Evolutionary conservation across 30 jellyfish, hydroid and myxozoan genomes (phyloP), one percentile per base, ranked within the genome.

Genomic region (Hydractinia echinata): DNA sequence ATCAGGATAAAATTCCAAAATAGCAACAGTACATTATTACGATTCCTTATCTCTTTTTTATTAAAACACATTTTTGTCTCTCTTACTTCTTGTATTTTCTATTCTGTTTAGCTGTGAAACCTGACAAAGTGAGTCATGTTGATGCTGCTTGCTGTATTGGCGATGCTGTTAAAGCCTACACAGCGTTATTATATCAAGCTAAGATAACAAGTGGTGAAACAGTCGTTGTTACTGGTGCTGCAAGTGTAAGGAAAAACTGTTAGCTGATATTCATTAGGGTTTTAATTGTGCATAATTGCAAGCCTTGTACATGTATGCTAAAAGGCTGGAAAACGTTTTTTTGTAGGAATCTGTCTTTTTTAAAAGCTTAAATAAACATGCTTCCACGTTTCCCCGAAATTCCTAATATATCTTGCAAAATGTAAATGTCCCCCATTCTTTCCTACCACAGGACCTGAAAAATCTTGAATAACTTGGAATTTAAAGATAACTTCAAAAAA

Each of bases 151-250:
- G 93, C 14, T 66, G 90, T 5, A 79, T 92, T 54, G 96, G 90
- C 14, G 98, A 92, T 87, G 96, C 89, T 15, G 84, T 92, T 5
- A 92, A 84, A 61, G 98, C 96, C 4, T 92, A 83, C 82, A 92
- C 98, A 0, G 96, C 98, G 3, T 68, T 92, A 85, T 71, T 81
- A 54, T 92, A 92, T 67, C 96, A 87, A 49, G 98, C 95, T 21
- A 86, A 83, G 58, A 60, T 92, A 0, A 54, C 87, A 73, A 79
- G 89, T 83, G 94, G 94, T 21, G 98, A 92, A 61, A 86, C 96
- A 10, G 68, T 92, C 0, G 79, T 92, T 16, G 64, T 92, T 19
- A 72, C 76, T 67, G 66, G 72, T 66, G 97, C 89, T 10, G 88
- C 94, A 4, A 81, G 89, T 77, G 97, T 91, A 84, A 9, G 95